These are phyloP conservation scores for Crocuta crocuta DNA, from an alignment of 2,113 vertebrate genomes.

Conservation along the genomic window DNA sequence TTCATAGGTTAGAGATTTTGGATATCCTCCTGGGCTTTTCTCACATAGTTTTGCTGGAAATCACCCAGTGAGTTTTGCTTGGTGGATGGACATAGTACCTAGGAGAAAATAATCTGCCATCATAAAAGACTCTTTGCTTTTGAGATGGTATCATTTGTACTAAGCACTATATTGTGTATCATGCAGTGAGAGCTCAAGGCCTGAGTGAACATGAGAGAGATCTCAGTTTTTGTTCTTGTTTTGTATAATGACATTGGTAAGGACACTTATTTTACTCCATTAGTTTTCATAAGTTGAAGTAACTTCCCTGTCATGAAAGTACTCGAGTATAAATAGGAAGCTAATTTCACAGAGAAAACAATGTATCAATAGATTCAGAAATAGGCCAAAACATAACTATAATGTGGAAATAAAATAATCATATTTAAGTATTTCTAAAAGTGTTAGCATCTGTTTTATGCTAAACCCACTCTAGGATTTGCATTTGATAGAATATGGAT, in stretches of 20 bases:
- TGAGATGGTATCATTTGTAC: neutral
- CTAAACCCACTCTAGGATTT: neutral
- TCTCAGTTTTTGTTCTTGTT: neutral
- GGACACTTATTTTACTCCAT: neutral
- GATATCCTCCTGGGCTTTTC: neutral
- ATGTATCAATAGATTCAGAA: neutral
- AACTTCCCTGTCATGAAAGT: neutral
- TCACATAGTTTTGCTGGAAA: neutral
- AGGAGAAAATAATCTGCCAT: neutral
- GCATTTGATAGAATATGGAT: neutral
- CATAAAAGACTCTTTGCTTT: neutral
- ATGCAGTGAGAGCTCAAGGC: neutral
- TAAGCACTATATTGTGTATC: neutral
- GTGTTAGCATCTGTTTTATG: neutral
- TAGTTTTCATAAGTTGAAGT: neutral
- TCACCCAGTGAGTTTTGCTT: neutral
- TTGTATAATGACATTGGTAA: neutral
- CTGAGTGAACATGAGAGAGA: neutral
- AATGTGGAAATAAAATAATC: neutral
- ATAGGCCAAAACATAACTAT: neutral
- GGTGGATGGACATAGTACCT: neutral
- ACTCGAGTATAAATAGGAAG: neutral
- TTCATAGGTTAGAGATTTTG: neutral
- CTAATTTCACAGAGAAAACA: constrained; percentile 10
- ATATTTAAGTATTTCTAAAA: neutral